Percentiles rank a stretch among this genome's conserved stretches.
Conservation (phyloP, 2,888 invertebrate genomes). For the Allygus modestus region DNA sequence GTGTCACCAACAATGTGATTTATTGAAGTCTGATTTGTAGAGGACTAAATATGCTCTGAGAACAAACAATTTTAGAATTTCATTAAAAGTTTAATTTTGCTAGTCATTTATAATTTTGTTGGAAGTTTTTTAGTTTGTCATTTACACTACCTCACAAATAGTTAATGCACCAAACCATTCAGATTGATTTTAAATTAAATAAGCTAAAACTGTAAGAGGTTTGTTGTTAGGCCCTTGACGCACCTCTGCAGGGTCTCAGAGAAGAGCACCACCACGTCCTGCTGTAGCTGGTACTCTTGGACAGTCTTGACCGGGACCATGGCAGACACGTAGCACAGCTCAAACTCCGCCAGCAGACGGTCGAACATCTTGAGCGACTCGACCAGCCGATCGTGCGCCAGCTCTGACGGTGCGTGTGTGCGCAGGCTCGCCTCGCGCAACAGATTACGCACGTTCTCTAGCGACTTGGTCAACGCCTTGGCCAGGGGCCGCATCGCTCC, state of each 20-base stretch:
- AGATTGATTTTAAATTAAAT: no score
- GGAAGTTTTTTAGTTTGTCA: no score
- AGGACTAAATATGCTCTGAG: no score
- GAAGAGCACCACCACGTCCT: conserved; percentile 97
- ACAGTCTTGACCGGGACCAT: conserved; percentile 99
- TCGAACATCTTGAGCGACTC: conserved; percentile 87
- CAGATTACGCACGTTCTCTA: conserved; percentile 94
- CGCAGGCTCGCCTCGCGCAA: conserved; percentile 92
- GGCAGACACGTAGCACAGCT: conserved; percentile 98
- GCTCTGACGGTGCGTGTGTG: conserved; percentile 72
- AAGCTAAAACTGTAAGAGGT: no score
- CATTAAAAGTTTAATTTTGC: no score
- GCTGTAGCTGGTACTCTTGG: conserved; percentile 97
- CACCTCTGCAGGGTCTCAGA: conserved; percentile 92
- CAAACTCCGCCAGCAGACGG: conserved; percentile 97
- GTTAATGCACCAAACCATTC: no score
- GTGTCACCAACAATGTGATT: no score
- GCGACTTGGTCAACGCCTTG: conserved; percentile 95
- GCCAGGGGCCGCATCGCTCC: conserved; percentile 98
- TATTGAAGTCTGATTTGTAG: no score
- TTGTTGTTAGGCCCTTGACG: no score
- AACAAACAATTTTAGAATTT: no score
- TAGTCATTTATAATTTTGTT: no score
- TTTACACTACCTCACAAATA: no score
- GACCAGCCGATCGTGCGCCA: conserved; percentile 71